Conservation (phyloP, 2,797 vertebrate species). For the Bradypus variegatus region DNA sequence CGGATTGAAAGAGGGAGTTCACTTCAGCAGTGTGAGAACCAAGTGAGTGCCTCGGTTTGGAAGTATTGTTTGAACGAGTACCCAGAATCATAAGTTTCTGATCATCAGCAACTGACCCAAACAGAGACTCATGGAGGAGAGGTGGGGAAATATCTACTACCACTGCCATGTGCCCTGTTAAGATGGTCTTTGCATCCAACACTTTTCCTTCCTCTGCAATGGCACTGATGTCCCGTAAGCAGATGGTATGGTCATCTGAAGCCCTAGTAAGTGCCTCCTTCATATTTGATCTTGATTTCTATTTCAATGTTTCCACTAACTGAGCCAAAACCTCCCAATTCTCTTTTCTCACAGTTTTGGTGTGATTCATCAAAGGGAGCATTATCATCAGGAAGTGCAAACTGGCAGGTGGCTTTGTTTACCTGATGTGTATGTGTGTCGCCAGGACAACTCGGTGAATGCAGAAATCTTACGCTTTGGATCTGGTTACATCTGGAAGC, state of each 20-base stretch:
- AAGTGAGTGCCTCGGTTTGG: slow-evolving; percentile 95
- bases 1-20: slow-evolving; percentile 95
- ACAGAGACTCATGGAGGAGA: slow-evolving; percentile 92
- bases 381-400: too few species aligned
- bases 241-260: slow-evolving; percentile 85
- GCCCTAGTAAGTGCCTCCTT: slow-evolving; percentile 87
- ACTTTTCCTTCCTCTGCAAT: slow-evolving; percentile 85
- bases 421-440: too few species aligned
- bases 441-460: too few species aligned
- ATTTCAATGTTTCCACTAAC: slow-evolving; percentile 98
- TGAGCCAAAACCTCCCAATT: slow-evolving; percentile 70
- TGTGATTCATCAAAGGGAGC: too few species aligned
- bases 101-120: slow-evolving; percentile 96
- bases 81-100: slow-evolving; percentile 98
- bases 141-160: slow-evolving; percentile 92
- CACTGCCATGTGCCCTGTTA: slow-evolving; percentile 80
- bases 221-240: slow-evolving; percentile 85
- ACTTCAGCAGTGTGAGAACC: slow-evolving; percentile 98
- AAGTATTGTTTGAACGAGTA: slow-evolving; percentile 95
- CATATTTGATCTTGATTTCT: slow-evolving; percentile 98
- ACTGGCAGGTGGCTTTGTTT: too few species aligned
- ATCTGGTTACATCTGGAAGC: too few species aligned
- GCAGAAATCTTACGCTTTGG: too few species aligned
- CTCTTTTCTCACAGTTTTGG: too few species aligned
- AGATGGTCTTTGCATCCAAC: slow-evolving; percentile 90